A percentile compares a stretch with the other conserved stretches of the same genome.
Conservation (phyloP, 2,113 vertebrate species). For the Zonotrichia leucophrys region DNA sequence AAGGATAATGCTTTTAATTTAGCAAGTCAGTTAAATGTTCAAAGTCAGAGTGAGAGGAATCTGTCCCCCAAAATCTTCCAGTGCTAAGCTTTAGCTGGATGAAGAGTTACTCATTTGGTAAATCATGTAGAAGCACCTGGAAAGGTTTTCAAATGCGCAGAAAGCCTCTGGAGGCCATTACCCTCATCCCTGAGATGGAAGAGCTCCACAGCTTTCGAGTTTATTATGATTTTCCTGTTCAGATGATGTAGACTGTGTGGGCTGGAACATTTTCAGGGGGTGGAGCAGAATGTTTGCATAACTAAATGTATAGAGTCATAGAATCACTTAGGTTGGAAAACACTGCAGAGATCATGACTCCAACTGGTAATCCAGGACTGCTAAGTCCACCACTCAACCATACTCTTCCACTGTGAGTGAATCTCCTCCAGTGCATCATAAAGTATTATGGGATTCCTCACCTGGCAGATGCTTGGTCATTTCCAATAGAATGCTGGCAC, state of each 20-base stretch:
- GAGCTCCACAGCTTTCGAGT: not conserved
- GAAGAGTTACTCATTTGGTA: not conserved
- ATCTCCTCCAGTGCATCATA: not conserved
- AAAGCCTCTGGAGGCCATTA: not conserved
- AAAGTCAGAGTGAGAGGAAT: not conserved
- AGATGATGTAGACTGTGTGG: not conserved
- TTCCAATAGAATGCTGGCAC: not conserved
- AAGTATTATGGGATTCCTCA: not conserved
- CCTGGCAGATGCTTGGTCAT: not conserved
- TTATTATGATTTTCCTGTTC: not conserved
- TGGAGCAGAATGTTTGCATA: not conserved
- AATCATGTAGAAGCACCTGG: not conserved
- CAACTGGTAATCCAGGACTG: not conserved
- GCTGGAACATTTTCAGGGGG: not conserved
- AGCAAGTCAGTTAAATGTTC: not conserved
- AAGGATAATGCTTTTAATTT: not conserved
- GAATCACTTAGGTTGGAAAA: not conserved
- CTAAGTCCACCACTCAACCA: not conserved
- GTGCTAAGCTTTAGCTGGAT: not conserved
- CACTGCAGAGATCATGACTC: not conserved
- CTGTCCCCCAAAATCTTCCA: not conserved
- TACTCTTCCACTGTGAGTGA: not conserved
- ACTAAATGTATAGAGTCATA: not conserved
- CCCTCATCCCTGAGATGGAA: not conserved
- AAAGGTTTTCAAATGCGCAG: not conserved